Conservation (phyloP, 2,113 vertebrate genomes). For the Noctilio leporinus region DNA sequence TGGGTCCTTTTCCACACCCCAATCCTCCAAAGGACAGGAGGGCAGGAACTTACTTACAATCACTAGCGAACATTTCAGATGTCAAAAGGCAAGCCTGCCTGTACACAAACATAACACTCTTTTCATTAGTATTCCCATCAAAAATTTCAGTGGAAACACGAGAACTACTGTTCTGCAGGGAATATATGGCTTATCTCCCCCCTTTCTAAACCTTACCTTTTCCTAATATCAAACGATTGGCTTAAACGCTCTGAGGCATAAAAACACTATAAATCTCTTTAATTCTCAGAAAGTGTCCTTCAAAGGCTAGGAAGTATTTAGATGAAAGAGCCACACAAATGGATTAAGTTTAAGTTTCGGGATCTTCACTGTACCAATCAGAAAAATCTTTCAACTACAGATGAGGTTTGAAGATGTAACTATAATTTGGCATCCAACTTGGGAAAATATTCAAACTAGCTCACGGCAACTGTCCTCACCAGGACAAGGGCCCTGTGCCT, state of each 20-base stretch:
- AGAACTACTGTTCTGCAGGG: not conserved
- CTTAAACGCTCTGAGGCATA: not conserved
- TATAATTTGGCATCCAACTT: not conserved
- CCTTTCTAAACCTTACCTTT: not conserved
- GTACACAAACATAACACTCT: not conserved
- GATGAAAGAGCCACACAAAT: not conserved
- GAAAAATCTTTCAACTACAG: not conserved
- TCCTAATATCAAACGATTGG: not conserved
- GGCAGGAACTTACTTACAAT: not conserved
- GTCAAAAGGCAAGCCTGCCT: not conserved
- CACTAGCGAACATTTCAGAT: not conserved
- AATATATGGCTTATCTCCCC: not conserved
- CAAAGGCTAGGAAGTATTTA: not conserved
- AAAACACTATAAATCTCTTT: not conserved
- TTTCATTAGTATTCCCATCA: not conserved
- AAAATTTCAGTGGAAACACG: not conserved
- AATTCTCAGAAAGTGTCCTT: not conserved
- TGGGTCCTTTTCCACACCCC: no score
- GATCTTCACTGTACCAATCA: not conserved
- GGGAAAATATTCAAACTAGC: not conserved
- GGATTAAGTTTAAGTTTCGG: not conserved
- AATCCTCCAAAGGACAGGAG: not conserved
- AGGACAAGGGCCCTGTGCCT: not conserved
- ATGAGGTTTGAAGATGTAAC: not conserved
- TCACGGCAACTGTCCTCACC: not conserved